These are phyloP conservation scores for Nomada ruficornis DNA, from an alignment of 2,888 invertebrate species.

Conservation along the genomic window DNA sequence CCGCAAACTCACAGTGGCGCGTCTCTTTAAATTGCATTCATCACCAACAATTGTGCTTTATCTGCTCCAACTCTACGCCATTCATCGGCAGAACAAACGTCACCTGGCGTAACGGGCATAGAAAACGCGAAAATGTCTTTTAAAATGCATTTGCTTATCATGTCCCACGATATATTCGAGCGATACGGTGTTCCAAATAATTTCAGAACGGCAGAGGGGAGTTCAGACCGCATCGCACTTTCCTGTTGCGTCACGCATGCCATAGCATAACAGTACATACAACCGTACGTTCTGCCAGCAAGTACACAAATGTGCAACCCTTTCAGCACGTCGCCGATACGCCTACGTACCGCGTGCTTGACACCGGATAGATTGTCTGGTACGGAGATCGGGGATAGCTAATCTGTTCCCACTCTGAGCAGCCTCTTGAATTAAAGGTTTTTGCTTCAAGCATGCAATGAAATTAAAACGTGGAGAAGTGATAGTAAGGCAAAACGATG, in stretches of 20 bases:
- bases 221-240: conserved; percentile 74
- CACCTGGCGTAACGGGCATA: conserved; percentile 8
- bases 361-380: conserved; percentile 2
- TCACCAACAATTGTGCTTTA: no score
- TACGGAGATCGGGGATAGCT: conserved; percentile 18
- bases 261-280: conserved; percentile 80
- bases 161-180: not conserved
- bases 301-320: conserved; percentile 23
- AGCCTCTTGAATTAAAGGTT: no score
- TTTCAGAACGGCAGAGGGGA: conserved; percentile 60
- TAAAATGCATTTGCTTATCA: conserved; percentile 29
- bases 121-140: conserved; percentile 30
- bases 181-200: conserved; percentile 52
- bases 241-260: conserved; percentile 82
- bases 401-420: no score
- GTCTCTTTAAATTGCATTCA: no score
- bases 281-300: conserved; percentile 67
- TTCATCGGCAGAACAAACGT: not conserved
- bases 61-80: no score
- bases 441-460: no score
- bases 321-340: conserved; percentile 18
- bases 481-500: no score
- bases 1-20: no score
- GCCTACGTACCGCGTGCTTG: conserved; percentile 4
- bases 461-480: no score